Percentiles rank a stretch among this genome's conserved stretches.
These are phyloP conservation scores for Hymenochirus boettgeri DNA, from an alignment of 2,113 vertebrate genomes.

Conservation along the genomic window DNA sequence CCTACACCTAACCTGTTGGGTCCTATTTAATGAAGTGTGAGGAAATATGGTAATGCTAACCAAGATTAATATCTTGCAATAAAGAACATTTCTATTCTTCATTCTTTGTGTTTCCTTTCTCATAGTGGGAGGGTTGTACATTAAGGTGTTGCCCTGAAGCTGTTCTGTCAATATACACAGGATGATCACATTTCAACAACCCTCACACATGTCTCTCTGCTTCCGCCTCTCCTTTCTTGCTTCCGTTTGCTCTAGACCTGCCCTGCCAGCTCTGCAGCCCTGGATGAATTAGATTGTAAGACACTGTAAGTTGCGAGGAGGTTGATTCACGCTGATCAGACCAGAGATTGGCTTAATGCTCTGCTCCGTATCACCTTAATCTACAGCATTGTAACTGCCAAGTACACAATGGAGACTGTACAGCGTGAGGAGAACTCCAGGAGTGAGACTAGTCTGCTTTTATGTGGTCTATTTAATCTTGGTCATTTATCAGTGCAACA, in stretches of 20 bases:
- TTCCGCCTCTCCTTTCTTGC: conserved; percentile 19
- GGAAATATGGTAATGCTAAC: no score
- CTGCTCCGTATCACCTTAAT: neutral
- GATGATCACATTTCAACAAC: neutral
- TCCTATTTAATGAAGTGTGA: no score
- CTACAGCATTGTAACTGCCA: neutral
- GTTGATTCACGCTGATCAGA: neutral
- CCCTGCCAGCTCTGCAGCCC: neutral
- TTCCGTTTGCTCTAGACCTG: conserved; percentile 9
- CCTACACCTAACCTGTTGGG: no score
- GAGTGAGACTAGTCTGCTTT: conserved; percentile 4
- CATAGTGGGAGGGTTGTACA: no score
- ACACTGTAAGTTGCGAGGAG: neutral
- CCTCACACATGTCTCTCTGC: neutral
- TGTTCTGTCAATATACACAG: no score
- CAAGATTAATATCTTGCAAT: no score
- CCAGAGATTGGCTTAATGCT: neutral
- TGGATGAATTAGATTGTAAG: neutral
- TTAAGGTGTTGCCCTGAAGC: no score
- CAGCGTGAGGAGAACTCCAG: conserved; percentile 20
- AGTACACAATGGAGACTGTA: conserved; percentile 5
- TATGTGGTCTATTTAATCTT: no score
- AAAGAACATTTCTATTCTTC: no score
- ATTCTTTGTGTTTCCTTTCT: no score
- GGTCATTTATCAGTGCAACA: no score